Percentiles rank a stretch among this genome's conserved stretches.
Conservation (phyloP, 2,113 vertebrate species). For the Zootoca vivipara region DNA sequence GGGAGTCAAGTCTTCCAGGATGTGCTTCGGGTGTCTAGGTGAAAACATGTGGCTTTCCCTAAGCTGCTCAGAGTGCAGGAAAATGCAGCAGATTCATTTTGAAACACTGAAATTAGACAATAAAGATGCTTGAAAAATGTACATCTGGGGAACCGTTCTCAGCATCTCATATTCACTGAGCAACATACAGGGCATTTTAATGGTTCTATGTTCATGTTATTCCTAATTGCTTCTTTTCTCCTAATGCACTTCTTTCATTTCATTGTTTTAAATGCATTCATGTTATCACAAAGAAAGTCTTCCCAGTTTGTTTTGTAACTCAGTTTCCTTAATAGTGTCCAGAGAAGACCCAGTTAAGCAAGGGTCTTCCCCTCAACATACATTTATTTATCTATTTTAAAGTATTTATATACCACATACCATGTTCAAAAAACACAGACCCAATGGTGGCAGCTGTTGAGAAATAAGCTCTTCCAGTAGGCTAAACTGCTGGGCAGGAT, state of each 20-base stretch:
- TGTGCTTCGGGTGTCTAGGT: not conserved
- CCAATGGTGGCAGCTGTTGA: not conserved
- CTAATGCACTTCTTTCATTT: not conserved
- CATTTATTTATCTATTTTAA: too few relatives aligned
- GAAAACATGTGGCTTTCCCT: not conserved
- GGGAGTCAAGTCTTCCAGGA: not conserved
- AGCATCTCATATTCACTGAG: not conserved
- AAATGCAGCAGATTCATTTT: not conserved
- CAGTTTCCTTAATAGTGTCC: not conserved
- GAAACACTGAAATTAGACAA: not conserved
- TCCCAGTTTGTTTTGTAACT: not conserved
- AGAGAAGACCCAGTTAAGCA: not conserved
- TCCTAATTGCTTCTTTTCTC: not conserved
- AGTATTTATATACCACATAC: too few relatives aligned
- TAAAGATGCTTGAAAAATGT: not conserved
- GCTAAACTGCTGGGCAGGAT: not conserved
- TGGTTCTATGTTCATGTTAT: not conserved
- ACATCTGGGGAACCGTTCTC: not conserved
- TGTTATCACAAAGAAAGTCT: not conserved
- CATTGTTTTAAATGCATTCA: not conserved
- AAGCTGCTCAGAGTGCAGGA: not conserved
- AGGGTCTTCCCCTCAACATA: not conserved
- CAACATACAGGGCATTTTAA: not conserved
- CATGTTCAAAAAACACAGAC: too few relatives aligned
- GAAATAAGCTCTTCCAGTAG: not conserved